These are phyloP conservation scores for Lacerta agilis DNA, from an alignment of 2,797 vertebrate species.

Conservation along the genomic window DNA sequence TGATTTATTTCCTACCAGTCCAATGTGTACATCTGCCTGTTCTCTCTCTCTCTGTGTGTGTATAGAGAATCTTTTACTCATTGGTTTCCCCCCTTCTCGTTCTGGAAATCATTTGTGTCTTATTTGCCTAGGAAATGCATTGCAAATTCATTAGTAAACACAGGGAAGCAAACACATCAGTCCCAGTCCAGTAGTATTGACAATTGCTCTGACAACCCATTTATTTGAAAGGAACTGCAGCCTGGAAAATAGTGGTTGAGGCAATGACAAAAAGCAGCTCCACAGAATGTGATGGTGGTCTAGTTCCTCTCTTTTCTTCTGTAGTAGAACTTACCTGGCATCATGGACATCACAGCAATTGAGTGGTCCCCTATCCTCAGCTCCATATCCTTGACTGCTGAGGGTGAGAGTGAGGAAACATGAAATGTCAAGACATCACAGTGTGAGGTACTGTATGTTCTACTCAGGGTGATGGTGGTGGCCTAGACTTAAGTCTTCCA, in stretches of 20 bases:
- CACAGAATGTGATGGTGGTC: neutral
- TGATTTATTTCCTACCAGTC: conserved; percentile 56
- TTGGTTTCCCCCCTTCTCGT: neutral
- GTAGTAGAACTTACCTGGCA: neutral
- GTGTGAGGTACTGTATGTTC: neutral
- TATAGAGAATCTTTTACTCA: neutral
- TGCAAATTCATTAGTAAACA: neutral
- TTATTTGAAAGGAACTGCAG: neutral
- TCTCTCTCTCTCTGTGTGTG: neutral
- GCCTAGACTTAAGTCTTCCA: neutral
- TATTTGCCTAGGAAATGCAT: neutral
- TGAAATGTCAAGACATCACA: neutral
- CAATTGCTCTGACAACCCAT: neutral
- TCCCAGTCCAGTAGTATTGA: neutral
- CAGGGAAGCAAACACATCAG: no score
- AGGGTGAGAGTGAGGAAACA: neutral
- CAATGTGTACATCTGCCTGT: neutral
- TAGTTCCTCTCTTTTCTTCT: neutral
- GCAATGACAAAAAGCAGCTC: neutral
- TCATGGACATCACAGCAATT: neutral
- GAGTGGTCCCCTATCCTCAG: neutral
- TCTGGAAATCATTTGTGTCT: neutral
- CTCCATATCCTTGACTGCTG: neutral
- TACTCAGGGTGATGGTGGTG: neutral
- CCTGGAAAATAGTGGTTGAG: neutral